Base-by-base conservation (phyloP, 2,113 vertebrate species). In the Euleptes europaea region DNA sequence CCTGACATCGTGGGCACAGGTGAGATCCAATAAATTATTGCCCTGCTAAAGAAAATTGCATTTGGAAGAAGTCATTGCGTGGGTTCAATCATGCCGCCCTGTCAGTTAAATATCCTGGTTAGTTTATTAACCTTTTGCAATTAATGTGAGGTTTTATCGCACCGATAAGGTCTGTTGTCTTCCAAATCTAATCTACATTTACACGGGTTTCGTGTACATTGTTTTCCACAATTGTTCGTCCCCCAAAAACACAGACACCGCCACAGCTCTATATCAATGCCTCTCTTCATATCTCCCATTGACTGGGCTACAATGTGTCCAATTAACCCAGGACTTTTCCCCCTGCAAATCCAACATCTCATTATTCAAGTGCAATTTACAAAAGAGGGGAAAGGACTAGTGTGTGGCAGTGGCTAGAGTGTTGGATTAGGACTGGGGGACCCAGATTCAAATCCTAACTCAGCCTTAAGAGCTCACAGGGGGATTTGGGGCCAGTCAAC, bases 31-130 rank as follows among this genome's bases (percentile, higher is more conserved):
- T 88, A 69, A 31, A 74, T 89, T 84, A 82, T 82, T 89, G 33
- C 26, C 82, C 79, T 80, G 70, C 83, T 79, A 81, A 88, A 28
- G 82, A 89, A 93, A 90, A 94, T 91, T 91, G 70, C 79, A 83
- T 88, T 95, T 88, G 91, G 90, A 91, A 92, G 88, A 90, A 88
- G 86, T 76, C n/a, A 69, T 47, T 88, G 90, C 92, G 85, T 86
- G 60, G 78, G 31, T 74, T 91, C 93, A 91, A 87, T 93, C 91
- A 83, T 85, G 90, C 78, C 33, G 66, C 33, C 49, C 26, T 79
- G 21, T 49, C 77, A 76, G 49, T 86, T 91, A 89, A 88, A 85
- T 87, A 86, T 65, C 31, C 21, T 88, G 57, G 42, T 4, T 85
- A 85, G 71, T 88, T 92, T 88, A 51, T 89, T 87, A 92, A 47